Percentiles rank a stretch among this genome's conserved stretches.
These are phyloP conservation scores for Sesia bembeciformis DNA, from an alignment of 2,888 invertebrate species.

Conservation along the genomic window DNA sequence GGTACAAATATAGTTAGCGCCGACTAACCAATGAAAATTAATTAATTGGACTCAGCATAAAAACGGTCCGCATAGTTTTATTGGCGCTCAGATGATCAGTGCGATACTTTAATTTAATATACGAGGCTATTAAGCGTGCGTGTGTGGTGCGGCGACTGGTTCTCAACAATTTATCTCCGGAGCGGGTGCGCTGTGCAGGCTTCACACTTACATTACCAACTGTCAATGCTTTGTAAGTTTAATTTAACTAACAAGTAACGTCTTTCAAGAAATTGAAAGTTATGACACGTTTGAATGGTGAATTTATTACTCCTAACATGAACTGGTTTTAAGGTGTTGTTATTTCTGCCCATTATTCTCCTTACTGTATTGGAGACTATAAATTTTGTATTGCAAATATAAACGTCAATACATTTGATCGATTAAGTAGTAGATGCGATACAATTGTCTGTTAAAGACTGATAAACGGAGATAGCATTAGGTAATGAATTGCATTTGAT, in stretches of 20 bases:
- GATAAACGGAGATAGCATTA: too few species aligned
- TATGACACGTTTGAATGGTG: background rate
- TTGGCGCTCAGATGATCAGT: slow-evolving; percentile 41
- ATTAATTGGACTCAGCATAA: slow-evolving; percentile 34
- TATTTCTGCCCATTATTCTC: background rate
- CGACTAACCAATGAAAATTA: slow-evolving; percentile 43
- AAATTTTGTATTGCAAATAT: too few species aligned
- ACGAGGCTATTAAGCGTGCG: slow-evolving; percentile 19
- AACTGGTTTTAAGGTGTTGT: background rate
- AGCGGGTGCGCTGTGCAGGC: slow-evolving; percentile 1
- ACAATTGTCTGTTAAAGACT: too few species aligned
- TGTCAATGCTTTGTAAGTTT: background rate
- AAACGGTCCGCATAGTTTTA: slow-evolving; percentile 43
- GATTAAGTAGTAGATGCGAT: too few species aligned
- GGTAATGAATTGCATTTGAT: too few species aligned
- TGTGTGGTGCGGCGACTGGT: slow-evolving; percentile 7
- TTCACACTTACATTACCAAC: slow-evolving; percentile 2
- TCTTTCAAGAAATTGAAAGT: background rate
- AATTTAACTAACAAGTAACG: background rate
- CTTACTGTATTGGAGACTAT: too few species aligned
- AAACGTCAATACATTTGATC: too few species aligned
- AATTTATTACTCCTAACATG: too few species aligned
- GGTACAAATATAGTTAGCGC: background rate
- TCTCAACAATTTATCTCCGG: slow-evolving; percentile 2
- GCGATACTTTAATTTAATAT: slow-evolving; percentile 48